Conservation (phyloP, 1,140 invertebrate genomes). For the Sipha flava region DNA sequence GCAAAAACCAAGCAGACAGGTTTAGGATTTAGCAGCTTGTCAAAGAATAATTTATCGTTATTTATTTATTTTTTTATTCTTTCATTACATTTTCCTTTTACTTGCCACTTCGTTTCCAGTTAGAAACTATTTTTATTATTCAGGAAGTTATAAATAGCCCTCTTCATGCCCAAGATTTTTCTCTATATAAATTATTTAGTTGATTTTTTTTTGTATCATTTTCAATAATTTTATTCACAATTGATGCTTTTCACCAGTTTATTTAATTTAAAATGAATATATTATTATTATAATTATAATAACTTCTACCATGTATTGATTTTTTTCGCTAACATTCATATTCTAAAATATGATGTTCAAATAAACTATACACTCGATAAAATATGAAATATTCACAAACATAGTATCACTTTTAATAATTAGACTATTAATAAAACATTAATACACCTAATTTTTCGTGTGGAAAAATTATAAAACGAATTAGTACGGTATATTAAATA, state of each 20-base stretch:
- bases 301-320: too few relatives aligned
- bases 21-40: slow-evolving; percentile 20
- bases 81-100: neutral
- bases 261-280: neutral
- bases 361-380: too few relatives aligned
- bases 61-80: neutral
- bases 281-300: too few relatives aligned
- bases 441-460: too few relatives aligned
- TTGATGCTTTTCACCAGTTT: neutral
- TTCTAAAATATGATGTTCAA: too few relatives aligned
- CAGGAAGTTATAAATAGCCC: neutral
- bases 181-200: neutral
- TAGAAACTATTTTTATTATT: slow-evolving; percentile 11
- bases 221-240: neutral
- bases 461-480: too few relatives aligned
- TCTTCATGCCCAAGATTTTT: neutral
- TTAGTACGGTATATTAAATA: too few relatives aligned
- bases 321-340: too few relatives aligned
- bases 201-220: neutral
- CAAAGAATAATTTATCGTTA: slow-evolving; percentile 29
- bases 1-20: slow-evolving; percentile 8
- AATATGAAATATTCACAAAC: too few relatives aligned
- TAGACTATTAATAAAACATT: too few relatives aligned
- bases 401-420: too few relatives aligned
- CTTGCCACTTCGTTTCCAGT: slow-evolving; percentile 4